Conservation (phyloP, 2,888 invertebrate species). For the Meganola albula region DNA sequence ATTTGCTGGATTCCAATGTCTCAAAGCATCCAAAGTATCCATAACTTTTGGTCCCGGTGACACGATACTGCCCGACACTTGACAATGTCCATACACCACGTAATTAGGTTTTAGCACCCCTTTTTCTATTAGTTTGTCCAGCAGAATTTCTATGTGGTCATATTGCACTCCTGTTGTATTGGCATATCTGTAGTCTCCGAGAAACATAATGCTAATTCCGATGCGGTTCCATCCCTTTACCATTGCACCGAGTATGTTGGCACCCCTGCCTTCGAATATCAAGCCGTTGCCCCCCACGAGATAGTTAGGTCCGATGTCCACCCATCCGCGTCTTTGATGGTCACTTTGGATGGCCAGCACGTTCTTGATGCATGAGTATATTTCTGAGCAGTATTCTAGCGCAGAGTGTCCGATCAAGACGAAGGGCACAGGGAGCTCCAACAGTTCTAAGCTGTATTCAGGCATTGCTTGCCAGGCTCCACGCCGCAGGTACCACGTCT, state of each 20-base stretch:
- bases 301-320: slow-evolving; percentile 61
- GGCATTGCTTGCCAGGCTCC: slow-evolving; percentile 61
- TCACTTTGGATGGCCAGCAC: slow-evolving; percentile 45
- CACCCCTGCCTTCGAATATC: slow-evolving; percentile 61
- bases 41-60: slow-evolving; percentile 49
- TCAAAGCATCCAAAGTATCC: slow-evolving; percentile 33
- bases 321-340: slow-evolving; percentile 39
- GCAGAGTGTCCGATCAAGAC: slow-evolving; percentile 59
- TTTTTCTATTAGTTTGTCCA: slow-evolving; percentile 39
- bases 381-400: slow-evolving; percentile 36
- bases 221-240: slow-evolving; percentile 41
- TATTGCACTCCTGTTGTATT: slow-evolving; percentile 39
- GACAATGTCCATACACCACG: slow-evolving; percentile 48
- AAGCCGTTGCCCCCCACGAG: slow-evolving; percentile 54
- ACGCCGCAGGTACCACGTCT: slow-evolving; percentile 61
- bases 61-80: slow-evolving; percentile 36
- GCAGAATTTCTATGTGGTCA: slow-evolving; percentile 40
- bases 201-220: slow-evolving; percentile 53
- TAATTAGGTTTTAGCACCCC: slow-evolving; percentile 41
- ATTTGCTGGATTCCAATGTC: slow-evolving; percentile 45
- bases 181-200: slow-evolving; percentile 49
- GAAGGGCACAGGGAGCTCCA: slow-evolving; percentile 42
- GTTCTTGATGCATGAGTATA: slow-evolving; percentile 42
- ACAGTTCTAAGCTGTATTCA: slow-evolving; percentile 36
- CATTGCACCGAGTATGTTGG: slow-evolving; percentile 52